Evolutionary conservation across 1,140 invertebrate genomes (phyloP).

Genomic region (Euwallacea fornicatus): DNA sequence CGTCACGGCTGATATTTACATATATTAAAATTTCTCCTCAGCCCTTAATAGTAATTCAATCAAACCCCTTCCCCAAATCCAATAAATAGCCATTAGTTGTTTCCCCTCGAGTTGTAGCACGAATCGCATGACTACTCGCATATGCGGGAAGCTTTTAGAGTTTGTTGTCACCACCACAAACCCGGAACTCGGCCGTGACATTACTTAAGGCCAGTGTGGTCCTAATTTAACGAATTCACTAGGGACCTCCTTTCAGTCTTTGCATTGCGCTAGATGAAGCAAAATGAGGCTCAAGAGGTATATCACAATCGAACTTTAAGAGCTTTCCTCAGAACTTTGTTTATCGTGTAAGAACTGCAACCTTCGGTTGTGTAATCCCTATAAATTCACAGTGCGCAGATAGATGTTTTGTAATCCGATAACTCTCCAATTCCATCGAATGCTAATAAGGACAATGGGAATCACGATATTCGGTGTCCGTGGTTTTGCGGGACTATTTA

Average conservation of each 20-base stretch:
- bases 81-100: background rate
- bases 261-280: too few relatives aligned
- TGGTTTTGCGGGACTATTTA: conserved; percentile 11
- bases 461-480: conserved; percentile 28
- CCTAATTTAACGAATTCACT: too few relatives aligned
- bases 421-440: conserved; percentile 16
- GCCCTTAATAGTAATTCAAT: background rate
- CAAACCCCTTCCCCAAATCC: background rate
- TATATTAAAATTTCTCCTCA: background rate
- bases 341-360: too few relatives aligned
- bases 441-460: conserved; percentile 16
- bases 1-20: background rate
- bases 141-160: background rate
- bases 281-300: background rate
- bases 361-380: too few relatives aligned
- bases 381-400: too few relatives aligned
- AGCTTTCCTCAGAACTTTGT: too few relatives aligned
- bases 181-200: background rate
- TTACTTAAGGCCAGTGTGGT: background rate
- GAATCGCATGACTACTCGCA: conserved; percentile 2
- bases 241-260: background rate
- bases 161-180: background rate
- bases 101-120: background rate
- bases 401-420: background rate
- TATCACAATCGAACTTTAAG: background rate